Base-by-base conservation (phyloP, 2,888 invertebrate genomes). In the Agyllia agylla region DNA sequence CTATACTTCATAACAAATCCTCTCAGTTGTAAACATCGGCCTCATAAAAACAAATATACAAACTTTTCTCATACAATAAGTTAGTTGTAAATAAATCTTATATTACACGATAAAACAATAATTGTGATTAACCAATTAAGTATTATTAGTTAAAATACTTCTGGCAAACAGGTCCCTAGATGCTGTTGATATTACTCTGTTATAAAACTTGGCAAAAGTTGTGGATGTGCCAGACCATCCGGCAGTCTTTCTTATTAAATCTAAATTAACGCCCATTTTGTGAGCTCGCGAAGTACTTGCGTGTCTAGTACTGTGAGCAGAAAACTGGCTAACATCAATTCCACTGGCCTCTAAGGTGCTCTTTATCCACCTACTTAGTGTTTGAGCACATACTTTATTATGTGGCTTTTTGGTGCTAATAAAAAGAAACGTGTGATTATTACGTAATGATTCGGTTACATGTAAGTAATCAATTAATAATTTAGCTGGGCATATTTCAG, bases 51-150 rank as follows among this genome's bases (percentile, higher is more conserved):
- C 96, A 95, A 97, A 96, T 96, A 96, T 96, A 97, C 96, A 96
- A 96, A 96, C 95, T 94, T 95, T 95, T 95, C 95, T 94, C 95
- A 94, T 96, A 96, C 94, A 96, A 97, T 97, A 97, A 97, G 96
- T 97, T 97, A 97, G 95, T 96, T 97, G 97, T 97, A 97, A 97
- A 97, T 97, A 97, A 97, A 97, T 97, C 96, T 97, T 97, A 97
- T 97, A 95, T 96, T 97, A 97, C 96, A 97, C 95, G 96, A 96
- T 96, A 96, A 95, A 97, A 96, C 96, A 17, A 35, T 35, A 35
- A 35, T 27, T 0, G 17, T 27, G 13, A 70, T 70, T 3, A 49
- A 57, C 11, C 30, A 30, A 8, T 30, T 27, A 30, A 30, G 17
- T 73, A 73, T 73, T 73, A 30, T 27, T 30, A 30, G 30, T 73